Conservation (phyloP, 2,113 vertebrate genomes). For the Salminus brasiliensis region DNA sequence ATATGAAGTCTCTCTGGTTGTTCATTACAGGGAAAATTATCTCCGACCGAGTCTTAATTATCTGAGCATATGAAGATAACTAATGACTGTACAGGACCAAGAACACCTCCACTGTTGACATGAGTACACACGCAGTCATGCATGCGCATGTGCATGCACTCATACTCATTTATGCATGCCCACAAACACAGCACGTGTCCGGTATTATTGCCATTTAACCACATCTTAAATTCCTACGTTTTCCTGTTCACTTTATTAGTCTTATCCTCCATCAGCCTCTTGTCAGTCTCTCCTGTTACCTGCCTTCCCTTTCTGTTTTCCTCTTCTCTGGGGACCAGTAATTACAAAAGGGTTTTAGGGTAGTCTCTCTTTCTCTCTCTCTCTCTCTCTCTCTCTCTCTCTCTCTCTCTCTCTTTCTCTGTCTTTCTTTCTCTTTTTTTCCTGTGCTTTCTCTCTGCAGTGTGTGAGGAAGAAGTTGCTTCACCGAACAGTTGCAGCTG, state of each 20-base stretch:
- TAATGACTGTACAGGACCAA: slow-evolving; percentile 39
- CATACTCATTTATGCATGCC: neutral
- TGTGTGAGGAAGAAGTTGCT: slow-evolving; percentile 65
- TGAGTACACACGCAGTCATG: slow-evolving; percentile 1
- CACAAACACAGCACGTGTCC: neutral
- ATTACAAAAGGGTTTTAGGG: slow-evolving; percentile 42
- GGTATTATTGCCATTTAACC: slow-evolving; percentile 3
- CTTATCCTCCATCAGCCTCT: neutral
- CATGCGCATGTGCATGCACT: neutral
- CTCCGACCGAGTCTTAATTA: slow-evolving; percentile 48
- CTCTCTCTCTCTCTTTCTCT: slow-evolving; percentile 4
- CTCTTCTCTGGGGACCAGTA: slow-evolving; percentile 39
- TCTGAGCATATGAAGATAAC: slow-evolving; percentile 42
- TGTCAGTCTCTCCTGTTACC: neutral
- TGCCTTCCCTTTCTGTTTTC: neutral
- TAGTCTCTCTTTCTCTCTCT: slow-evolving; percentile 14
- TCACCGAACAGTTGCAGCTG: slow-evolving; percentile 74
- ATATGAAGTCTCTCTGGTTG: slow-evolving; percentile 37
- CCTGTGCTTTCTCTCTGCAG: slow-evolving; percentile 43
- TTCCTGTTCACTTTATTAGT: neutral
- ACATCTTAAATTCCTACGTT: too few species aligned
- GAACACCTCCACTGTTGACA: slow-evolving; percentile 43
- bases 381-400: slow-evolving; percentile 21
- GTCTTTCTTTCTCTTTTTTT: slow-evolving; percentile 32
- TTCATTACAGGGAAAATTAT: slow-evolving; percentile 45